Conservation (phyloP, 2,113 vertebrate species). For the Struthidea cinerea region DNA sequence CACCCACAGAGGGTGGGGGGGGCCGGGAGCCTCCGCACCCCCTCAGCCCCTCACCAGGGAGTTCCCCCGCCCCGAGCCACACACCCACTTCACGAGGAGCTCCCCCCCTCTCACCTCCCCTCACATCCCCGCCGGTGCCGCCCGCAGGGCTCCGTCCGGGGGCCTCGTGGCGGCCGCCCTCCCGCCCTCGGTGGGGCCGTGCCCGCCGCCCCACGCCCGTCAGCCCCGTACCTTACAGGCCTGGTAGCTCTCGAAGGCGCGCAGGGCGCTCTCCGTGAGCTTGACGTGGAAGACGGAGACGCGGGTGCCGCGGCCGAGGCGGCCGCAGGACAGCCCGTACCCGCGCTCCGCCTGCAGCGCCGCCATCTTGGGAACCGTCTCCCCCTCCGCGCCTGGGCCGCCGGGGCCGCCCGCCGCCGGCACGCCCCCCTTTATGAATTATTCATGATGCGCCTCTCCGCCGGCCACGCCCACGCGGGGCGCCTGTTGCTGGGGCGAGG, state of each 20-base stretch:
- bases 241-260: slow-evolving; percentile 88
- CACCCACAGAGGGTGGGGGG: background rate
- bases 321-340: slow-evolving; percentile 95
- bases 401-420: slow-evolving; percentile 50
- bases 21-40: background rate
- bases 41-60: background rate
- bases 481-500: slow-evolving; percentile 28
- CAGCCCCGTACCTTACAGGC: slow-evolving; percentile 81
- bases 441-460: slow-evolving; percentile 65
- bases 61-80: background rate
- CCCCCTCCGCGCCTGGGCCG: slow-evolving; percentile 70
- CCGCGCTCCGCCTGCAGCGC: slow-evolving; percentile 93
- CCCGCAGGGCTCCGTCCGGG: background rate
- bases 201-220: background rate
- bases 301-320: slow-evolving; percentile 87
- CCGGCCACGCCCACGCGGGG: background rate
- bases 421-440: slow-evolving; percentile 66
- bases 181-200: background rate
- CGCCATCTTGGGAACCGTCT: slow-evolving; percentile 95
- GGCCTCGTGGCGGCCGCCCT: background rate
- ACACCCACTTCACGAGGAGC: background rate
- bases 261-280: slow-evolving; percentile 92
- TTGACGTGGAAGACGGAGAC: slow-evolving; percentile 94
- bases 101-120: background rate
- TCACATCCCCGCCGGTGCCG: background rate